phyloP scores from a whole-genome alignment of 2,797 vertebrate species.

The Argya squamiceps region DNA sequence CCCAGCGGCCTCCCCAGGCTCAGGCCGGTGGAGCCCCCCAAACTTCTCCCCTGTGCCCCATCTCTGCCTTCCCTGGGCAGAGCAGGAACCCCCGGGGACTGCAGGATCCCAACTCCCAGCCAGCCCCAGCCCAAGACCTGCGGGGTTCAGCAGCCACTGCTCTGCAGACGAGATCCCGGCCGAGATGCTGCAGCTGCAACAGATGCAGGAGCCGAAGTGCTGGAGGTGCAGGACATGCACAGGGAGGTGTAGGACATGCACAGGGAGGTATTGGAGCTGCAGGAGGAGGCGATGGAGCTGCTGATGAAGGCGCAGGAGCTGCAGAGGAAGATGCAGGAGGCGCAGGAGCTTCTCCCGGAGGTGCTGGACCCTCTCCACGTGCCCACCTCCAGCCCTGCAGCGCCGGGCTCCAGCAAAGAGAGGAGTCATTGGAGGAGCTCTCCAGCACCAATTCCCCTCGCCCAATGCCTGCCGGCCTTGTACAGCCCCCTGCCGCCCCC shows the following conservation, averaged over 20 bases:
- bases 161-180: not conserved
- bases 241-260: not conserved
- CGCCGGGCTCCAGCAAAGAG: not conserved
- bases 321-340: not conserved
- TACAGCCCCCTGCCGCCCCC: not conserved
- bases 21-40: accelerated
- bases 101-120: not conserved
- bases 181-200: not conserved
- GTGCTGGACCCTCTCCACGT: accelerated
- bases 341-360: not conserved
- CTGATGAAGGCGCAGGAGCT: not conserved
- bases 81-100: not conserved
- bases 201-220: accelerated
- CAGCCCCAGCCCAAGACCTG: not conserved
- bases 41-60: not conserved
- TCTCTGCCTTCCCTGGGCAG: not conserved
- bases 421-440: not conserved
- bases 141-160: accelerated
- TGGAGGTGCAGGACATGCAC: not conserved
- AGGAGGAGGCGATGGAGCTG: not conserved
- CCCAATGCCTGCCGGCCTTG: not conserved
- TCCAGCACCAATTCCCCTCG: not conserved
- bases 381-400: not conserved
- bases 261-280: not conserved
- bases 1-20: not conserved